Evolutionary conservation across 2,888 invertebrate species (phyloP).

Genomic region (Hydroisotoma schaefferi): DNA sequence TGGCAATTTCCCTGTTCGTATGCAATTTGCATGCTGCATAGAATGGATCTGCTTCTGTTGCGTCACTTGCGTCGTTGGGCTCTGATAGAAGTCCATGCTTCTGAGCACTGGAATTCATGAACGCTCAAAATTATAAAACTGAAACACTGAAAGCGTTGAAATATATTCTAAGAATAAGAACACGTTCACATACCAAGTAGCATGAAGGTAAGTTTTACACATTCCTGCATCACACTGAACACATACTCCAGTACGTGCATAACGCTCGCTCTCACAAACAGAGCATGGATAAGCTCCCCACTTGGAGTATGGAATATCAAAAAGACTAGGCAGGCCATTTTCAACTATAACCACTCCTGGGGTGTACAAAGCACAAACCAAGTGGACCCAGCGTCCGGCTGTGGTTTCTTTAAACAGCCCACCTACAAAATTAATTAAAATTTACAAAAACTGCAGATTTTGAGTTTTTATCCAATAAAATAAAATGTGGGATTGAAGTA

Average conservation of each 20-base stretch:
- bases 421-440: slow-evolving; percentile 54
- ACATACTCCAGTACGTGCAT: slow-evolving; percentile 88
- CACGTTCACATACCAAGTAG: slow-evolving; percentile 70
- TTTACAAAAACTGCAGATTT: no score
- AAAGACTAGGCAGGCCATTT: slow-evolving; percentile 84
- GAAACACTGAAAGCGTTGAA: background rate
- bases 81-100: slow-evolving; percentile 88
- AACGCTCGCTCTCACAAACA: slow-evolving; percentile 80
- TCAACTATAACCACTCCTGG: slow-evolving; percentile 96
- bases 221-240: slow-evolving; percentile 98
- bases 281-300: slow-evolving; percentile 94
- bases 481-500: slow-evolving; percentile 39
- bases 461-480: background rate
- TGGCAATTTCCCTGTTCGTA: slow-evolving; percentile 83
- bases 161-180: slow-evolving; percentile 38
- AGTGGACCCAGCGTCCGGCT: slow-evolving; percentile 96
- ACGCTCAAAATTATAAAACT: no score
- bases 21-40: slow-evolving; percentile 95
- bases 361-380: slow-evolving; percentile 95
- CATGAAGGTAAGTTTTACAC: slow-evolving; percentile 96
- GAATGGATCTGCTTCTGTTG: slow-evolving; percentile 90
- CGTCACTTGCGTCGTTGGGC: slow-evolving; percentile 54
- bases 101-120: slow-evolving; percentile 88
- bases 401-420: slow-evolving; percentile 95
- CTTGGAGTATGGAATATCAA: slow-evolving; percentile 94